Evolutionary conservation across 2,797 vertebrate species (phyloP).

Genomic region (Acrocephalus scirpaceus): DNA sequence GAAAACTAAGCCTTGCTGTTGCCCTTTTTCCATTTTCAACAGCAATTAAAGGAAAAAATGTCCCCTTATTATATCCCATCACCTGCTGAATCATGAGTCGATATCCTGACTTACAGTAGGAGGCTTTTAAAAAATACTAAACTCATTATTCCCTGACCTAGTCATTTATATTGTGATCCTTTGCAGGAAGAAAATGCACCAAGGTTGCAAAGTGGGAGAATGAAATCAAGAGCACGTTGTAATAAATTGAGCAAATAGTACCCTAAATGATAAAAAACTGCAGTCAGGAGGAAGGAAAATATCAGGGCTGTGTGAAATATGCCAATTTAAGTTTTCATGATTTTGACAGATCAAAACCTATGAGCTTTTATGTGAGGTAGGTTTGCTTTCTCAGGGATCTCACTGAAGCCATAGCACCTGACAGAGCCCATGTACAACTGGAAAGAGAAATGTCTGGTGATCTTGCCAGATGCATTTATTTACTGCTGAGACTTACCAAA

Average conservation of each 20-base stretch:
- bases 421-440: background rate
- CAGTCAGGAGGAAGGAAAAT: background rate
- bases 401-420: background rate
- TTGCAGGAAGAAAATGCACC: background rate
- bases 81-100: constrained; percentile 4
- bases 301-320: background rate
- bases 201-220: background rate
- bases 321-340: background rate
- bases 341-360: background rate
- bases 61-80: constrained; percentile 11
- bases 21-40: background rate
- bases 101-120: background rate
- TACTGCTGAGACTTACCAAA: background rate
- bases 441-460: background rate
- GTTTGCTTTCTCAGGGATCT: background rate
- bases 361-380: background rate
- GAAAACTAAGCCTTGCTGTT: background rate
- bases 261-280: background rate
- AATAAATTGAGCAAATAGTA: constrained; percentile 28
- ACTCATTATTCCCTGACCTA: constrained; percentile 43
- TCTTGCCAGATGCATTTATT: background rate
- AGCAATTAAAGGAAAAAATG: constrained; percentile 42
- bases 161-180: constrained; percentile 35
- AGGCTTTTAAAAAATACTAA: constrained; percentile 31
- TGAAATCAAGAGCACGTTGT: background rate